Evolutionary conservation across 2,888 invertebrate genomes (phyloP).

Genomic region (Tachina lurida): DNA sequence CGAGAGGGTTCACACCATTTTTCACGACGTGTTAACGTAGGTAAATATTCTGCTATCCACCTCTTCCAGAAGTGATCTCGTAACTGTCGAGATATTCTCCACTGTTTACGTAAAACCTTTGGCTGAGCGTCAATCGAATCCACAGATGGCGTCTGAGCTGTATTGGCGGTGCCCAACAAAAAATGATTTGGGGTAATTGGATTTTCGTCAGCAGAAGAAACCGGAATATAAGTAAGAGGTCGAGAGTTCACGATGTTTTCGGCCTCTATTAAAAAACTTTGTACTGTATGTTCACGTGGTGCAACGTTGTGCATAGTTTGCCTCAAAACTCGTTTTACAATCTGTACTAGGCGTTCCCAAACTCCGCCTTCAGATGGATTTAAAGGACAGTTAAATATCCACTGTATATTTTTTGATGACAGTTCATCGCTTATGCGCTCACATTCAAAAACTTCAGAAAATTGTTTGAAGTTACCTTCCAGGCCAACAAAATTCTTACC

Average conservation of each 20-base stretch:
- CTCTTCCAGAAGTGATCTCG: conserved; percentile 21
- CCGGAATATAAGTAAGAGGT: conserved; percentile 13
- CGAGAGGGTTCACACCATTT: too few relatives aligned
- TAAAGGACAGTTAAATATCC: conserved; percentile 62
- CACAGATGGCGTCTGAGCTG: background rate
- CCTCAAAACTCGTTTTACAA: too few relatives aligned
- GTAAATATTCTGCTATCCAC: too few relatives aligned
- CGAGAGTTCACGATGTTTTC: conserved; percentile 38
- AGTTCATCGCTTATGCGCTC: conserved; percentile 37
- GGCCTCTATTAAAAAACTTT: conserved; percentile 27
- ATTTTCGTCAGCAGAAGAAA: conserved; percentile 56
- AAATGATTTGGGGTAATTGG: conserved; percentile 68
- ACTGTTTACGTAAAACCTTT: conserved; percentile 32
- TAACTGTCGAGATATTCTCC: conserved; percentile 37
- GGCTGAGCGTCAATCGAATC: background rate
- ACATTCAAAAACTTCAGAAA: conserved; percentile 36
- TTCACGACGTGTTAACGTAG: too few relatives aligned
- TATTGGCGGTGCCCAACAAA: conserved; percentile 35
- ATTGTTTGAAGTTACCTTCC: conserved; percentile 22
- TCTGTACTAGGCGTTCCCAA: too few relatives aligned
- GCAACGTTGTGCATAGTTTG: background rate
- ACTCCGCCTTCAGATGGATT: conserved; percentile 52
- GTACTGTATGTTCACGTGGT: background rate
- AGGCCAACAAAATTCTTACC: conserved; percentile 60
- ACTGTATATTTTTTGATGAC: conserved; percentile 62